A percentile compares a stretch with the other conserved stretches of the same genome.
Evolutionary conservation across 2,888 invertebrate genomes (phyloP).

Genomic region (Oxystoma pomonae): DNA sequence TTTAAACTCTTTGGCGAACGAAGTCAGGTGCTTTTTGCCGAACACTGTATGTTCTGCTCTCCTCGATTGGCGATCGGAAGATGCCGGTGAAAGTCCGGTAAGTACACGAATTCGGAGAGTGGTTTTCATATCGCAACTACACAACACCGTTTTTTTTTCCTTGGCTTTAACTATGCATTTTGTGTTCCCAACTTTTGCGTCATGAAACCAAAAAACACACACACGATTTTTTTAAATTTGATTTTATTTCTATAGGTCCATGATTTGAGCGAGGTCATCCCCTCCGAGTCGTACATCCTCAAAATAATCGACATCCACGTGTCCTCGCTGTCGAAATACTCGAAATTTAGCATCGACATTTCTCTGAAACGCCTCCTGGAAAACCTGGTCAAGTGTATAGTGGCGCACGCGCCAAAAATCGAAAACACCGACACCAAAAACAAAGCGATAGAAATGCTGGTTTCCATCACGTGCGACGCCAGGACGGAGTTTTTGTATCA

Average conservation of each 20-base stretch:
- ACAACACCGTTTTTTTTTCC: too few relatives aligned
- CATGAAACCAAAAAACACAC: too few relatives aligned
- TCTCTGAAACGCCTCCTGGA: conserved; percentile 63
- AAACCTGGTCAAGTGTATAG: conserved; percentile 61
- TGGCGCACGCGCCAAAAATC: conserved; percentile 57
- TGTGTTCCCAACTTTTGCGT: background rate
- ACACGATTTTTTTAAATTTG: too few relatives aligned
- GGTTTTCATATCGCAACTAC: too few relatives aligned
- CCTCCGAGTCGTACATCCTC: conserved; percentile 79
- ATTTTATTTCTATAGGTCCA: conserved; percentile 55
- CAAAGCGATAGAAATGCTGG: conserved; percentile 63
- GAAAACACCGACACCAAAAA: conserved; percentile 62
- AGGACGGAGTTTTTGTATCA: conserved; percentile 72
- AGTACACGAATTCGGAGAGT: too few relatives aligned
- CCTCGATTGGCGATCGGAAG: conserved; percentile 56
- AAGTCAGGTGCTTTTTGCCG: conserved; percentile 55
- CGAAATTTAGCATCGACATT: conserved; percentile 56
- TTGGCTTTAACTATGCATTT: too few relatives aligned
- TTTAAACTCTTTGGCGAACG: conserved; percentile 46
- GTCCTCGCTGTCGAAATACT: conserved; percentile 58
- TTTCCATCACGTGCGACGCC: conserved; percentile 73
- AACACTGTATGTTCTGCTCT: conserved; percentile 53
- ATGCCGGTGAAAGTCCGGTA: conserved; percentile 48
- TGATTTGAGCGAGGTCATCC: conserved; percentile 73
- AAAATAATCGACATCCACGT: conserved; percentile 67